These are phyloP conservation scores for Fabriciana adippe DNA, from an alignment of 2,888 invertebrate species.

Conservation along the genomic window DNA sequence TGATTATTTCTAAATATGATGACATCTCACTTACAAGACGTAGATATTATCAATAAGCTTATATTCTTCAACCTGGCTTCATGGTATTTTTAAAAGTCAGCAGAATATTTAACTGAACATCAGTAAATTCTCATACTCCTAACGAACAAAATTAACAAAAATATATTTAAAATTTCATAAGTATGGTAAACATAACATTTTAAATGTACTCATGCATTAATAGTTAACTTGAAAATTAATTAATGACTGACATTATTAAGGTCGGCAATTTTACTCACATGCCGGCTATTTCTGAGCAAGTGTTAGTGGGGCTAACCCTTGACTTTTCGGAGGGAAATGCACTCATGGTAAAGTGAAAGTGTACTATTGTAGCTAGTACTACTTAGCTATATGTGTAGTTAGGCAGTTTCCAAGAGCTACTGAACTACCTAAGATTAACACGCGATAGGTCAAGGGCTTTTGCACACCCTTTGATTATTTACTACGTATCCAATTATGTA, in stretches of 20 bases:
- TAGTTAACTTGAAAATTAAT: constrained; percentile 28
- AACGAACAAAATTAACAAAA: not conserved
- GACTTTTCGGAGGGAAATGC: constrained; percentile 35
- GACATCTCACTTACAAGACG: too few relatives aligned
- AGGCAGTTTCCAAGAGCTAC: constrained; percentile 42
- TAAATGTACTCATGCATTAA: constrained; percentile 17
- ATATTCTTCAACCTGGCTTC: too few relatives aligned
- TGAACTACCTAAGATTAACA: constrained; percentile 55
- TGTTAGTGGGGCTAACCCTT: constrained; percentile 25
- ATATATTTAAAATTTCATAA: not conserved
- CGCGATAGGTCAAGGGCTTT: constrained; percentile 73
- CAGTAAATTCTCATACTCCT: not conserved
- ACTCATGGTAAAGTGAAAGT: constrained; percentile 34
- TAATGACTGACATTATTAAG: constrained; percentile 27
- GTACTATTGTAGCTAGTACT: constrained; percentile 18
- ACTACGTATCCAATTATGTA: constrained; percentile 33
- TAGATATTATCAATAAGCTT: too few relatives aligned
- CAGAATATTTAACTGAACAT: not conserved
- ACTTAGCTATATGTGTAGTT: constrained; percentile 17
- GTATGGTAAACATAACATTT: constrained; percentile 4
- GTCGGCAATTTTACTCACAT: constrained; percentile 20
- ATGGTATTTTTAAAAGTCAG: too few relatives aligned
- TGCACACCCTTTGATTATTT: constrained; percentile 35
- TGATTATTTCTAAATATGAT: too few relatives aligned
- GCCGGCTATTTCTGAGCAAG: constrained; percentile 17